Evolutionary conservation across 2,113 vertebrate species (phyloP).

Genomic region (Burhinus oedicnemus): DNA sequence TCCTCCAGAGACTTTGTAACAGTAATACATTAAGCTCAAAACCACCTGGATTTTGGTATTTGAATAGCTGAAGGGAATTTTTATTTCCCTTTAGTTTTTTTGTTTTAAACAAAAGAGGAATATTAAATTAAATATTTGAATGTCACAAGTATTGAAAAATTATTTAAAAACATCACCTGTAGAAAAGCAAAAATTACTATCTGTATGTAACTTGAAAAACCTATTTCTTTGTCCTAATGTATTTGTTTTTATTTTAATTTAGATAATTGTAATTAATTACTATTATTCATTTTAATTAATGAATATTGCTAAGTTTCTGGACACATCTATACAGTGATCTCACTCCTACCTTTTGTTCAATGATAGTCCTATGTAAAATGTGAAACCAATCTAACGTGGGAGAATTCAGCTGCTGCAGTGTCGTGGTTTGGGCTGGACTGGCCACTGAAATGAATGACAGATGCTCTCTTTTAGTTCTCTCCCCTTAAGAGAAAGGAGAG

Average conservation of each 20-base stretch:
- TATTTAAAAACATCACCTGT: neutral
- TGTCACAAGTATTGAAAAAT: neutral
- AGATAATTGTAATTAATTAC: neutral
- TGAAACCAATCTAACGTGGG: neutral
- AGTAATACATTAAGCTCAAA: slow-evolving; percentile 19
- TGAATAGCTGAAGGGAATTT: slow-evolving; percentile 22
- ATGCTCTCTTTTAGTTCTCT: too few species aligned
- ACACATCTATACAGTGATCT: neutral
- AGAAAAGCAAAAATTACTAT: neutral
- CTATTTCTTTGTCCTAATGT: neutral
- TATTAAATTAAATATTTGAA: slow-evolving; percentile 8
- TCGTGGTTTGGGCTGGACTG: too few species aligned
- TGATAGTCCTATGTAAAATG: neutral
- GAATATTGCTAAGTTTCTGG: neutral
- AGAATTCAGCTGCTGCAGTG: neutral
- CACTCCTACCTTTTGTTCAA: neutral
- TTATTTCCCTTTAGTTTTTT: neutral
- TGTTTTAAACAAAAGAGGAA: neutral
- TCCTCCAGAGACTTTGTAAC: neutral
- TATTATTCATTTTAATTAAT: neutral
- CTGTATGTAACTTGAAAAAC: neutral
- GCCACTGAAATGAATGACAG: too few species aligned
- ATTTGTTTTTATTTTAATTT: neutral
- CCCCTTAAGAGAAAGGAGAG: too few species aligned
- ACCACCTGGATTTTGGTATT: slow-evolving; percentile 1